These are phyloP conservation scores for Diabrotica virgifera DNA, from an alignment of 1,140 invertebrate genomes.

Conservation along the genomic window DNA sequence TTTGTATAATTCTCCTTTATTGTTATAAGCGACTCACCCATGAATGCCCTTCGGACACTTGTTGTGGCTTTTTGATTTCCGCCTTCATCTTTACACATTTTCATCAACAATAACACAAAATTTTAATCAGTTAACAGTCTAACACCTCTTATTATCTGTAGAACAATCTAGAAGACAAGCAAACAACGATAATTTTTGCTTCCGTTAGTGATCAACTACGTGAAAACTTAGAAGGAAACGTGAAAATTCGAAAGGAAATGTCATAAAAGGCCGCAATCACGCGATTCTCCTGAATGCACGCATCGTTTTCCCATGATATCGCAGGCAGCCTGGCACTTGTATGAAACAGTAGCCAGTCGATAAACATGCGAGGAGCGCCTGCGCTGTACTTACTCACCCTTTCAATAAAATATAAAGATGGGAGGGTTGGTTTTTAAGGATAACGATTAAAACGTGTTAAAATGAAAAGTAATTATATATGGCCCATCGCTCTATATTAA, in stretches of 20 bases:
- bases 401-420: neutral
- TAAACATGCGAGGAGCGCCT: constrained; percentile 30
- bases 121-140: neutral
- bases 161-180: neutral
- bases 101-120: constrained; percentile 11
- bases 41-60: constrained; percentile 26
- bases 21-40: constrained; percentile 32
- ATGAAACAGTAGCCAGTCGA: constrained; percentile 27
- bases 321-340: constrained; percentile 12
- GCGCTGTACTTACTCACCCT: constrained; percentile 22
- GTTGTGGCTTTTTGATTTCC: constrained; percentile 28
- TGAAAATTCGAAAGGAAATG: constrained; percentile 26
- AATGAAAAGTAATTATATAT: too few species aligned
- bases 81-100: constrained; percentile 40
- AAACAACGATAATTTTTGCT: constrained; percentile 4
- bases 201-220: constrained; percentile 18
- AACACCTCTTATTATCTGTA: neutral
- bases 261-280: constrained; percentile 29
- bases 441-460: too few species aligned
- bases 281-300: constrained; percentile 30
- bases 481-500: too few species aligned
- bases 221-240: constrained; percentile 24
- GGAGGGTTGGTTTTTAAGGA: neutral
- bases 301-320: constrained; percentile 21
- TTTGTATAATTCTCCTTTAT: neutral